Evolutionary conservation across 2,888 invertebrate species (phyloP), one percentile per base, ranked within the genome.

Genomic region (Dione vanillae): DNA sequence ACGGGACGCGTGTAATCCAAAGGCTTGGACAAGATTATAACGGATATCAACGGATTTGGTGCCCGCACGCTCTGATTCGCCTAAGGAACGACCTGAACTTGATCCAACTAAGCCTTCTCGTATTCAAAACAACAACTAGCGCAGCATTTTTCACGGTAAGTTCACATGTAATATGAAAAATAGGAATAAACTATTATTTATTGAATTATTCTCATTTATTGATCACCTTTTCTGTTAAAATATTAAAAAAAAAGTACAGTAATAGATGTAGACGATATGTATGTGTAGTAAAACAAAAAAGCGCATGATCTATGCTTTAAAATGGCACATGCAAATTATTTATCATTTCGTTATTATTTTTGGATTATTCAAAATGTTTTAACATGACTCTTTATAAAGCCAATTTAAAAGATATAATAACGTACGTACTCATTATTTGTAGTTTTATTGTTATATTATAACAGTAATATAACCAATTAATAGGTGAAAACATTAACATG

Each of bases 11-110:
- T 87, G 83, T 92, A 92, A 92, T 91, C 92, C 91, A 84, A 85
- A 78, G 91, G 91, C 91, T 91, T 88, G 86, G 83, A 85, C 80
- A 85, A 91, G 92, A 91, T 92, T 92, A 92, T 91, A 88, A 91
- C 86, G 92, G 92, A 91, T 91, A 88, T 85, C 87, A 82, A 76
- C 86, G 91, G 91, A 90, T 91, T 89, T 87, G 82, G 86, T 88
- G 90, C 80, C 83, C 86, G 79, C 83, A 83, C 81, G 80, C 87
- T 85, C 89, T 89, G 90, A 90, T 76, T 80, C 80, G 80, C 79
- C 86, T 85, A 85, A 82, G 67, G 51, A 67, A 56, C 56, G 61
- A 58, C 66, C 64, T 64, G 9, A 64, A 40, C 49, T 61, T 68
- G 45, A 67, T 49, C 45, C 19, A 47, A 35, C 62, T 69, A 40